These are phyloP conservation scores for Puffinus mauretanicus DNA, from an alignment of 2,113 vertebrate species.

Conservation along the genomic window DNA sequence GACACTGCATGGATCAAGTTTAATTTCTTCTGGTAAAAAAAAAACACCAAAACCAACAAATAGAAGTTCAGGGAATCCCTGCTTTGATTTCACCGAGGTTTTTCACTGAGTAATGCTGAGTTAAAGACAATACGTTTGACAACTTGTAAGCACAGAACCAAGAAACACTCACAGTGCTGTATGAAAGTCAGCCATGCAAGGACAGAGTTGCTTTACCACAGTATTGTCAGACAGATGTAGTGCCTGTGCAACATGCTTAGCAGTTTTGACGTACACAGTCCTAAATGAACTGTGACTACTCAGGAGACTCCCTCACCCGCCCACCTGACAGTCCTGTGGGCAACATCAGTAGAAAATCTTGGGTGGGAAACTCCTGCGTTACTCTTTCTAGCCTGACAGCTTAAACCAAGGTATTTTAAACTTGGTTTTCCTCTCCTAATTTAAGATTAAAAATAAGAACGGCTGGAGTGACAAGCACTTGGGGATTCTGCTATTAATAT, in stretches of 20 bases:
- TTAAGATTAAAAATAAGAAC: neutral
- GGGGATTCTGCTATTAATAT: no score
- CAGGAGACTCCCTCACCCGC: neutral
- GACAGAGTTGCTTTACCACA: neutral
- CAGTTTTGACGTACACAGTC: neutral
- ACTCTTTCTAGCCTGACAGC: neutral
- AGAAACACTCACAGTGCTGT: neutral
- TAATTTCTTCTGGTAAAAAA: neutral
- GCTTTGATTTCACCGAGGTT: neutral
- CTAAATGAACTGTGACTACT: neutral
- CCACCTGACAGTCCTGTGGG: neutral
- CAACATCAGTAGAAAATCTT: neutral
- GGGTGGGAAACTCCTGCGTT: neutral
- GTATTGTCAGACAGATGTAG: neutral
- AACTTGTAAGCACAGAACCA: neutral
- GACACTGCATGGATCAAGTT: neutral
- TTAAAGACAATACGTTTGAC: neutral
- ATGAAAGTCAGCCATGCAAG: neutral
- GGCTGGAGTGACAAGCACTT: neutral
- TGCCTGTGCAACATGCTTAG: neutral
- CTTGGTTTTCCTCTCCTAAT: neutral
- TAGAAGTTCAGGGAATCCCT: neutral
- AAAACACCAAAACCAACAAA: neutral
- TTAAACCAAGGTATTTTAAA: neutral
- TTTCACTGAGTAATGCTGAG: neutral